A percentile compares a stretch with the other conserved stretches of the same genome.
phyloP scores from a whole-genome alignment of 2,113 vertebrate species.

The Falcunculus frontatus region DNA sequence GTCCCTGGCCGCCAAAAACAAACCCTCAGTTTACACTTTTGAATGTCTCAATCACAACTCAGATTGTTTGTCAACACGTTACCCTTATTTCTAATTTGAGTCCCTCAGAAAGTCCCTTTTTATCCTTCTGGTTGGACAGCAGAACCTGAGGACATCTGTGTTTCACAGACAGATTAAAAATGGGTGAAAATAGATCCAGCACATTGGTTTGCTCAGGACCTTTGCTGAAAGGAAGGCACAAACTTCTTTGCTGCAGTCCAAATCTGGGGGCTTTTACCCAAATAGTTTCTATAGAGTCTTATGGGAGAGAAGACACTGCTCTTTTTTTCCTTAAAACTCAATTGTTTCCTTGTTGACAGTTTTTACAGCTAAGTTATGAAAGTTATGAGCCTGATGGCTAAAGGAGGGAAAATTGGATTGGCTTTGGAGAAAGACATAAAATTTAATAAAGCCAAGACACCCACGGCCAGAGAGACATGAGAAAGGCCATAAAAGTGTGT shows the following conservation, averaged over 20 bases:
- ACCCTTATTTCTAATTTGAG: not conserved
- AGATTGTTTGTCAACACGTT: not conserved
- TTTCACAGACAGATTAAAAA: not conserved
- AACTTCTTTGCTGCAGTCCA: not conserved
- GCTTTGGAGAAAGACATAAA: not conserved
- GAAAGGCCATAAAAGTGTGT: not conserved
- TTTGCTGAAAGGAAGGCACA: not conserved
- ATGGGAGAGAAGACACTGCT: not conserved
- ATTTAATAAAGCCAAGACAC: not conserved
- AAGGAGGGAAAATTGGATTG: not conserved
- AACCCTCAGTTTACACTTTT: not conserved
- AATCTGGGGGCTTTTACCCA: not conserved
- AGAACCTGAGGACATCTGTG: not conserved
- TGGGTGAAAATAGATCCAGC: not conserved
- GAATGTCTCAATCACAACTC: not conserved
- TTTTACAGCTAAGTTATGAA: not conserved
- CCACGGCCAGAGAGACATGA: not conserved
- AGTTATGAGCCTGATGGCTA: not conserved
- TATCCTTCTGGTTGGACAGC: not conserved
- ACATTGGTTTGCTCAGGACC: not conserved
- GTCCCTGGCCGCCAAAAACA: not conserved
- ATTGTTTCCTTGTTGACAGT: not conserved
- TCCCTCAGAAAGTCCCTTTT: not conserved
- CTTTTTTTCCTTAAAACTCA: not conserved
- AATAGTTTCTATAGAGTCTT: not conserved